Percentiles rank a stretch among this genome's conserved stretches.
phyloP scores from a whole-genome alignment of 2,113 vertebrate genomes.

The Solea senegalensis region DNA sequence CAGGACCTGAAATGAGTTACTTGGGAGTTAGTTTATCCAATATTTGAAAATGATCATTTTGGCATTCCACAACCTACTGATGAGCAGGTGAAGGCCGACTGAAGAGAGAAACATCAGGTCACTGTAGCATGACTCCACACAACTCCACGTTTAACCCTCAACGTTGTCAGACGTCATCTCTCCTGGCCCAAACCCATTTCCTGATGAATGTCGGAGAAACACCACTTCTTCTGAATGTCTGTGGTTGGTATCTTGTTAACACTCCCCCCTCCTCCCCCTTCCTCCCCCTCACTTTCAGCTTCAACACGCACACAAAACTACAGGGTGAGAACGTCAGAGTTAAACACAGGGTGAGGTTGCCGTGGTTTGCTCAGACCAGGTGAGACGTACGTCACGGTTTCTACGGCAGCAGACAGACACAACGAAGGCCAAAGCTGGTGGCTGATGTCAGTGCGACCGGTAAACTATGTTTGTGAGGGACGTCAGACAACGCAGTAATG shows the following conservation, averaged over 20 bases:
- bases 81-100: slow-evolving; percentile 57
- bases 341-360: slow-evolving; percentile 29
- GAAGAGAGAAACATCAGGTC: slow-evolving; percentile 39
- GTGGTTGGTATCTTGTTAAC: slow-evolving; percentile 11
- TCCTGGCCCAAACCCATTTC: not conserved
- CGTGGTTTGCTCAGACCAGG: slow-evolving; percentile 57
- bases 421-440: slow-evolving; percentile 13
- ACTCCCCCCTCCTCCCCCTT: not conserved
- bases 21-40: too few relatives aligned
- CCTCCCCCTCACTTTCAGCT: not conserved
- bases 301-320: not conserved
- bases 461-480: not conserved
- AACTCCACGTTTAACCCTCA: slow-evolving; percentile 28
- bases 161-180: not conserved
- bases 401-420: slow-evolving; percentile 44
- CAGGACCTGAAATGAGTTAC: too few relatives aligned
- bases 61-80: slow-evolving; percentile 39
- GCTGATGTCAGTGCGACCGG: slow-evolving; percentile 5
- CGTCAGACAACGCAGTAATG: not conserved
- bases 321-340: slow-evolving; percentile 8
- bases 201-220: slow-evolving; percentile 10
- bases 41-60: slow-evolving; percentile 35
- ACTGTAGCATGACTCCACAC: slow-evolving; percentile 29
- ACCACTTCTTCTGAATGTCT: not conserved
- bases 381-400: slow-evolving; percentile 46